phyloP scores from a whole-genome alignment of 2,113 vertebrate genomes.

The Anolis sagrei region DNA sequence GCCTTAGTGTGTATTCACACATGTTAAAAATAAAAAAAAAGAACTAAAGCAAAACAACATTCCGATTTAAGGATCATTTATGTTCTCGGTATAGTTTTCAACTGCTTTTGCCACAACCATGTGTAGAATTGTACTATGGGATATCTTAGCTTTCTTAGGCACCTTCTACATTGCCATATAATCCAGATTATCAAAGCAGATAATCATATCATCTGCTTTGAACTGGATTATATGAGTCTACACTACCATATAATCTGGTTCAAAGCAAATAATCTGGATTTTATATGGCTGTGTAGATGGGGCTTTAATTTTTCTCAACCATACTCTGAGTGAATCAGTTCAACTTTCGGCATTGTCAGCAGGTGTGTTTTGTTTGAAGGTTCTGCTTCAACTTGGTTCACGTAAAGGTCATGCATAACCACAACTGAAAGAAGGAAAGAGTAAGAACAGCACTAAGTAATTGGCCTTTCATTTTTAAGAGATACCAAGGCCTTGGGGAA shows the following conservation, averaged over 20 bases:
- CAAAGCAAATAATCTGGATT: no score
- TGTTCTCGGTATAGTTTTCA: neutral
- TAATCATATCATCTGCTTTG: no score
- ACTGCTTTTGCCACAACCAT: neutral
- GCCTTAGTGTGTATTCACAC: no score
- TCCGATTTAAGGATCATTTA: neutral
- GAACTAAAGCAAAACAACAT: neutral
- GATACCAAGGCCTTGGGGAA: neutral
- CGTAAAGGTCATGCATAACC: slow-evolving; percentile 12
- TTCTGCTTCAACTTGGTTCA: slow-evolving; percentile 15
- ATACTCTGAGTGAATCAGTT: neutral
- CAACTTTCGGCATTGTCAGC: slow-evolving; percentile 4
- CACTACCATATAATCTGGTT: no score
- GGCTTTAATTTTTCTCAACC: slow-evolving; percentile 15
- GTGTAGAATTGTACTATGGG: slow-evolving; percentile 4
- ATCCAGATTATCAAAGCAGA: no score
- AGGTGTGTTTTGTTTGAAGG: slow-evolving; percentile 13
- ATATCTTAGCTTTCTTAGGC: neutral
- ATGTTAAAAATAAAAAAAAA: no score
- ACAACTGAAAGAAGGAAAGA: neutral
- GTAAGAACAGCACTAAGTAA: neutral
- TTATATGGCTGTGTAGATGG: no score
- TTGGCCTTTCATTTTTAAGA: slow-evolving; percentile 8
- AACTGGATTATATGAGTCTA: no score
- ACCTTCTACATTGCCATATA: no score